Base-by-base conservation (phyloP, 2,888 invertebrate species). In the Limnephilus rhombicus region DNA sequence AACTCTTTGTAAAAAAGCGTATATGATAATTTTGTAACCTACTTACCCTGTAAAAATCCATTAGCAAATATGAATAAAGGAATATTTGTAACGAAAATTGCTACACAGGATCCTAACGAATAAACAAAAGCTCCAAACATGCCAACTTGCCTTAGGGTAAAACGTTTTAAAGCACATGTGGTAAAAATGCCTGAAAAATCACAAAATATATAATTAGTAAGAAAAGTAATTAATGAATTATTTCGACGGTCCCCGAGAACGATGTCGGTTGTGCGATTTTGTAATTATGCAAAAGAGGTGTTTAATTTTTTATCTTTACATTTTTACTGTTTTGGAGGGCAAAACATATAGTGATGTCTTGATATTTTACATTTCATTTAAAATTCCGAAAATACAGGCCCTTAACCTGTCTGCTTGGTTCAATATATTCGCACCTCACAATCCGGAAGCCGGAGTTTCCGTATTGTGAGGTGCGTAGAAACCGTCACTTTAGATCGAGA, bases 61-160 rank as follows among this genome's bases (percentile, higher is more conserved):
- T 97, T 98, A 0, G 97, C 96, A 88, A 97, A 95, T 0, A 97
- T 96, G 89, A 98, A 95, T 93, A 97, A 97, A 93, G 96, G 95
- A 29, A 97, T 96, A 91, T 96, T 96, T 3, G 96, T 96, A 0
- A 97, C 97, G 94, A 98, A 97, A 83, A 97, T 96, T 2, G 97
- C 96, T 91, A 97, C 94, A 18, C 97, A 95, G 91, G 97, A 97
- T 24, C 98, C 97, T 2, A 97, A 92, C 18, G 97, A 96, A 94
- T 97, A 98, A 0, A 98, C 94, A 0, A 96, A 94, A 0, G 97
- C 97, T 0, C 98, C 98, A 0, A 96, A 94, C 0, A 98, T 93
- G 0, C 98, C 98, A 1, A 98, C 97, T 94, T 96, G 96, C 34
- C 98, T 96, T 94, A 97, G 97, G 0, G 97, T 96, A 94, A 96